Base-by-base conservation (phyloP, 2,888 invertebrate genomes). In the Epistrophella euchroma region DNA sequence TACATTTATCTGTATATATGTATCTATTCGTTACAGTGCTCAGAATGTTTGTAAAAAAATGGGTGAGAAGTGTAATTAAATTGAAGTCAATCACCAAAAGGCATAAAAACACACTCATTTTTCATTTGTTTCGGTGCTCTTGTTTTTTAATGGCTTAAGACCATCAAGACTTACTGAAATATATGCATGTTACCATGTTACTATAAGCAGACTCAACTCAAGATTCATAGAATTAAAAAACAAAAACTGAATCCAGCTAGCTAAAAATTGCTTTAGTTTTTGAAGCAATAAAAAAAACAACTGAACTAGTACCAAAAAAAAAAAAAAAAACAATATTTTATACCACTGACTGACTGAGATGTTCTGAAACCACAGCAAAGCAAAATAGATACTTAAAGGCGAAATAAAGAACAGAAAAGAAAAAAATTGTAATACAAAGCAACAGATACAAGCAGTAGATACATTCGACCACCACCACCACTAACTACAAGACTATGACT, bases 21-120 rank as follows among this genome's bases (percentile, higher is more conserved):
- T 35, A 9, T 62, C 9, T 45, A n/a, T 79, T 45, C 22, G 66
- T 52, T 40, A 45, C 80, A 66, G 56, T 66, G 60, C 47, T 55
- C 74, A 17, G 22, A 11, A 56, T 50, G 50, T 40, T 75, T 80
- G 9, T 32, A 47, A 60, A 84, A 47, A 60, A 84, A 80, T 80
- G 71, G 74, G 45, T 73, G 81, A 80, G 66, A 82, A 78, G 74
- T 82, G 74, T 78, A 86, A 86, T 86, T 86, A 82, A 86, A 86
- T 82, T 71, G 82, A 86, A 86, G 81, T 82, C 86, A 78, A 86
- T 82, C 86, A 82, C 77, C 58, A 78, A 80, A 35, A 71, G 52
- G 78, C 70, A 82, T 60, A 82, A 78, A 86, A 82, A 86, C 73
- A 71, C 71, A 78, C 81, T 86, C 82, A 71, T 43, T 52, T 86